phyloP scores from a whole-genome alignment of 1,140 invertebrate genomes.

The Conus betulinus region DNA sequence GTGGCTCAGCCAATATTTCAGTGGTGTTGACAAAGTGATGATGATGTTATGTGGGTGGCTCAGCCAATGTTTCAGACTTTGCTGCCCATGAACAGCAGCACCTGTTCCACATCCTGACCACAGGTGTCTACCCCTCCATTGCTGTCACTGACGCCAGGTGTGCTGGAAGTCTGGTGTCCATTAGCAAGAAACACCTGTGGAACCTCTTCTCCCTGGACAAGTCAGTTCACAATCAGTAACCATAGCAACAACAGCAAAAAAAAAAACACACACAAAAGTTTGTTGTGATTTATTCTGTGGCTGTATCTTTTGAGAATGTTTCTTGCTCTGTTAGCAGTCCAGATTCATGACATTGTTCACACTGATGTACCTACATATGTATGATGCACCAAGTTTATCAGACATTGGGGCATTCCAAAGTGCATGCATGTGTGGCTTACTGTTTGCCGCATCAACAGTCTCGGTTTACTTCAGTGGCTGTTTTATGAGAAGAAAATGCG shows the following conservation, averaged over 20 bases:
- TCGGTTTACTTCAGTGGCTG: too few relatives aligned
- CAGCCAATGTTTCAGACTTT: slow-evolving; percentile 49
- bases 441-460: too few relatives aligned
- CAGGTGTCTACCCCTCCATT: slow-evolving; percentile 74
- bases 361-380: too few relatives aligned
- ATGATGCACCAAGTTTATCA: too few relatives aligned
- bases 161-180: slow-evolving; percentile 68
- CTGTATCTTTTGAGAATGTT: not conserved
- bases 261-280: not conserved
- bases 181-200: slow-evolving; percentile 75
- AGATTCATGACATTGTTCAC: too few relatives aligned
- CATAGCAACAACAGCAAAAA: too few relatives aligned
- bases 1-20: slow-evolving; percentile 45
- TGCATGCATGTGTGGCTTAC: too few relatives aligned
- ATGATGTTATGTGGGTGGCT: not conserved
- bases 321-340: too few relatives aligned
- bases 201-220: slow-evolving; percentile 71
- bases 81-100: slow-evolving; percentile 64
- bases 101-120: slow-evolving; percentile 70
- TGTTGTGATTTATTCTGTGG: not conserved
- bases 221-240: slow-evolving; percentile 47
- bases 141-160: slow-evolving; percentile 72
- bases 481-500: too few relatives aligned
- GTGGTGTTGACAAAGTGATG: not conserved
- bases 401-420: too few relatives aligned